Base-by-base conservation (phyloP, 2,797 vertebrate genomes). In the Argentina silus region DNA sequence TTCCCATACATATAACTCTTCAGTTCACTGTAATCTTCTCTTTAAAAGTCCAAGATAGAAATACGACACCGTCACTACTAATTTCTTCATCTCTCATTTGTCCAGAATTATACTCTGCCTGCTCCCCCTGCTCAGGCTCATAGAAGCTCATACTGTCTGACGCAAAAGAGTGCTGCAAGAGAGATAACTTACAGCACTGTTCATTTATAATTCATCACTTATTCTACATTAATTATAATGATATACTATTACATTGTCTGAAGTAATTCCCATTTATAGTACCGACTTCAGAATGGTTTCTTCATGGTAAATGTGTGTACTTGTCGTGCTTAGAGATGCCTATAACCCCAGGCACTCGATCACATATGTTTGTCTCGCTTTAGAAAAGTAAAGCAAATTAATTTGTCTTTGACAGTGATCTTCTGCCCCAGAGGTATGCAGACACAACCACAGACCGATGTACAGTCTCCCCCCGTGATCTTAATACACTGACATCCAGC, bases 401-500 rank as follows among this genome's bases (percentile, higher is more conserved):
- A 71, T 83, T 48, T n/a, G n/a, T 51, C 45, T 71, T 73, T 76
- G 56, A 76, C 81, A 21, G 47, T 63, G 56, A 73, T 81, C 12
- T 53, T 57, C 61, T 27, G 72, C 69, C 67, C 77, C 62, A 15
- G 51, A 74, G 73, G 73, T 48, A 67, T 61, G 48, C 61, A 70
- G 47, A 19, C 1, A 14, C 4, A 42, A 61, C 51, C 67, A 71
- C 48, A 59, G 21, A 63, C 21, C 48, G 36, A 23, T 62, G 6
- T 10, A 23, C 71, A 7, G 66, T 56, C 23, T 50, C 51, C 51
- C 7, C 50, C 72, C 47, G 27, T 62, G 66, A 57, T 73, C 44
- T 69, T 73, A 74, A 70, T 56, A 72, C 65, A 51, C 44, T 78
- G 73, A 80, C 80, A 81, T 85, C 76, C 62, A 66, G 10, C 12